Percentiles rank a stretch among this genome's conserved stretches.
These are phyloP conservation scores for Parascotia fuliginaria DNA, from an alignment of 2,888 invertebrate genomes.

Conservation along the genomic window DNA sequence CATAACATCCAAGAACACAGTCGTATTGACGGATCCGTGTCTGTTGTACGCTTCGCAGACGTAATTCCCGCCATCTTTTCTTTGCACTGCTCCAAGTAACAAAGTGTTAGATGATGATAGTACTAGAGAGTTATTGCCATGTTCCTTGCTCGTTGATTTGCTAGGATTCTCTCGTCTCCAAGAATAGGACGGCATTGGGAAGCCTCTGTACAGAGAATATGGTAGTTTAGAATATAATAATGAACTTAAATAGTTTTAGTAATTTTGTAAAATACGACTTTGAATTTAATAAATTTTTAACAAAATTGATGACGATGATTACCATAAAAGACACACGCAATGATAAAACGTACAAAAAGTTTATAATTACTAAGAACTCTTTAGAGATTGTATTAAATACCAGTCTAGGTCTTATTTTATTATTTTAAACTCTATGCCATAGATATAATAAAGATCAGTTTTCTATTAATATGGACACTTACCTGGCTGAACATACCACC, in stretches of 20 bases:
- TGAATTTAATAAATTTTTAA: too few relatives aligned
- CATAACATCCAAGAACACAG: slow-evolving; percentile 91
- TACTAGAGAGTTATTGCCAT: slow-evolving; percentile 63
- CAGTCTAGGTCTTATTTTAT: too few relatives aligned
- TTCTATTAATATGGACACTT: slow-evolving; percentile 23
- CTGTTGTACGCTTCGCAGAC: slow-evolving; percentile 92
- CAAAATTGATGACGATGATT: too few relatives aligned
- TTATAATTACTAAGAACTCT: too few relatives aligned
- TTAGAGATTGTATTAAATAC: too few relatives aligned
- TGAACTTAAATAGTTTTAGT: too few relatives aligned
- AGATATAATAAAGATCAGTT: neutral
- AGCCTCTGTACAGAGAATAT: slow-evolving; percentile 80
- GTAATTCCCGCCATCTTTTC: slow-evolving; percentile 91
- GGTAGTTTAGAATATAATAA: too few relatives aligned
- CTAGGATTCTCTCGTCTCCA: slow-evolving; percentile 88
- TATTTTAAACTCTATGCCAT: too few relatives aligned
- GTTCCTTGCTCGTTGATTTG: slow-evolving; percentile 57
- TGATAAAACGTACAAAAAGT: too few relatives aligned
- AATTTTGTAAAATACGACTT: neutral
- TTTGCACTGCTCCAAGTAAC: slow-evolving; percentile 87
- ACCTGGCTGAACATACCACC: slow-evolving; percentile 78
- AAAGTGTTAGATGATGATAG: slow-evolving; percentile 76
- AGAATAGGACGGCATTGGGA: slow-evolving; percentile 89
- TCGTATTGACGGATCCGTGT: slow-evolving; percentile 90
- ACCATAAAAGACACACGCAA: too few relatives aligned